Base-by-base conservation (phyloP, 2,113 vertebrate genomes). In the Tetrao urogallus region DNA sequence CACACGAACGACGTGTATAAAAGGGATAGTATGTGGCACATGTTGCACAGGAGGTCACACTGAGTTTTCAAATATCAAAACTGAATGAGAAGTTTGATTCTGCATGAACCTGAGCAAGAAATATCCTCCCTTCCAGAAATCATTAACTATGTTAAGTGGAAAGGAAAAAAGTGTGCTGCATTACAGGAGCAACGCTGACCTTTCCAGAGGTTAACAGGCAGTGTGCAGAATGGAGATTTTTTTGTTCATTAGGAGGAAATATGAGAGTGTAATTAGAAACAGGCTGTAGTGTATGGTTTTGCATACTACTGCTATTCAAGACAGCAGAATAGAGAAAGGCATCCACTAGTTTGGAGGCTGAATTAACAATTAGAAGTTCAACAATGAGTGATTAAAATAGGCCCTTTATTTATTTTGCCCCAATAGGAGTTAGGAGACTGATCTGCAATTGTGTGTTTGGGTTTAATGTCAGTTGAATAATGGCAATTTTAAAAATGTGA, bases 241-340 rank as follows among this genome's bases (percentile, higher is more conserved):
- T 94, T 88, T 89, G 86, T 89, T 88, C 89, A 77, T 94, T 90
- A 93, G 13, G 24, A 91, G 76, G 92, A 95, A 94, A 90, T 69
- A 48, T 69, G 74, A 94, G 89, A 72, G 43, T 56, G 42, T 94
- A 96, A 96, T 94, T 93, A 88, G 88, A 93, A 90, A 89, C 92
- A 93, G 87, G 30, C 82, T 10, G 15, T 47, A 54, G 74, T 80
- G 27, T 24, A 45, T 82, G 65, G 28, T 72, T 86, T 83, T 92
- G 15, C 48, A 38, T 48, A 61, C 60, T 71, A 38, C 50, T 78
- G 32, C 40, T 65, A 24, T 87, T 88, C 58, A 83, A n/a, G 6
- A 45, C 18, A 71, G n/a, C 27, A 74, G 61, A 92, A 60, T 8
- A 78, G 45, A 91, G 3, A 15, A 86, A 85, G 22, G 22, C 72